phyloP scores from a whole-genome alignment of 2,113 vertebrate species.

The Semnornis frantzii region DNA sequence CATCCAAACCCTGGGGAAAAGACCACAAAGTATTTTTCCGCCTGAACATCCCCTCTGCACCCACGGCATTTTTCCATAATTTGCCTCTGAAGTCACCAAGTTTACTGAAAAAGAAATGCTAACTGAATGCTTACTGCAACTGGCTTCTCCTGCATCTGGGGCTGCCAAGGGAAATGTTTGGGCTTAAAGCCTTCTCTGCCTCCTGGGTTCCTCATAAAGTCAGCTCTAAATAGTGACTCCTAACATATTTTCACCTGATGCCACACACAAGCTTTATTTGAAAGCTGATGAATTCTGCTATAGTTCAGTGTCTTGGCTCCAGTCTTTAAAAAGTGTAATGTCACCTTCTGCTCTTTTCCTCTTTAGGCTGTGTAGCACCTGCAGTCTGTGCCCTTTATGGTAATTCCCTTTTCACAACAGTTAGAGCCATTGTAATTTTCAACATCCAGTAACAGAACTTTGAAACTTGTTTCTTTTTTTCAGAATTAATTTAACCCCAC shows the following conservation, averaged over 20 bases:
- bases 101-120: slow-evolving; percentile 54
- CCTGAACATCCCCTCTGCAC: slow-evolving; percentile 48
- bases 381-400: not conserved
- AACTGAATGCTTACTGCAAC: not conserved
- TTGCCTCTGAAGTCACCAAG: slow-evolving; percentile 57
- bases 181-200: not conserved
- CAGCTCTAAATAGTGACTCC: not conserved
- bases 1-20: slow-evolving; percentile 54
- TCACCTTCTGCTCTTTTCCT: not conserved
- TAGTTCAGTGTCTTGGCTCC: not conserved
- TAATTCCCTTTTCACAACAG: not conserved
- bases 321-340: not conserved
- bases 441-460: not conserved
- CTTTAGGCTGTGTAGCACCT: not conserved
- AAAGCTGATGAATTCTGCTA: not conserved
- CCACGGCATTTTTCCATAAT: slow-evolving; percentile 72
- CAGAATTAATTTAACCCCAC: not conserved
- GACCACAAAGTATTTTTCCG: slow-evolving; percentile 52
- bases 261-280: not conserved
- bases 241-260: not conserved
- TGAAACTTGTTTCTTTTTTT: not conserved
- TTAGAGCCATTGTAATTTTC: not conserved
- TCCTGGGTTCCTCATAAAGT: not conserved
- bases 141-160: not conserved
- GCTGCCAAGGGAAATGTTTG: not conserved